Base-by-base conservation (phyloP, 1,140 invertebrate genomes). In the Drosophila nannoptera region DNA sequence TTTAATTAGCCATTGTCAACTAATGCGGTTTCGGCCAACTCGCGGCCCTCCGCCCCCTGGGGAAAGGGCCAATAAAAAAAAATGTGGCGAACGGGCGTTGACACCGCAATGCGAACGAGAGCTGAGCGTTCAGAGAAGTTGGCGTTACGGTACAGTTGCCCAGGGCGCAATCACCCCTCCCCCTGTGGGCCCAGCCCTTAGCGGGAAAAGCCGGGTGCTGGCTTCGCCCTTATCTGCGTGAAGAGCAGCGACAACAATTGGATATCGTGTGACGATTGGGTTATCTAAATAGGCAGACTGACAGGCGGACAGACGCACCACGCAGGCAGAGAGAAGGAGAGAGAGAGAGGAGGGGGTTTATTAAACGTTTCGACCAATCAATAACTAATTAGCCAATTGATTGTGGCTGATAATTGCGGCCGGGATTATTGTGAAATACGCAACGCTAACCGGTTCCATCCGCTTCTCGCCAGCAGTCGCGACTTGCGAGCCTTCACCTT, bases 301-400 rank as follows among this genome's bases (percentile, higher is more conserved):
- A 22, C 22, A 22, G 22, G 3, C 22, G 22, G 22, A 22, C 22
- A 22, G 22, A 22, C 22, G 22, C 1, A 22, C 22, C 22, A 22
- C 22, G 22, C 22, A 22, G 22, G 22, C 1, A 3, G 22, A 22
- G 22, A 22, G 22, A 22, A 3, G 3, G 22, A 22, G 66, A 58
- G 43, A 40, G 35, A 59, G 50, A 36, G 42, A 69, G 62, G 38
- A n/a, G 60, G 59, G 45, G 52, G n/a, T 36, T 40, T 33, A 32
- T 31, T 58, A 73, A 74, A 59, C 69, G 69, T 65, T 84, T 80
- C 59, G 52, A 6, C 73, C 64, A 78, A 84, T 84, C 80, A 80
- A 71, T 86, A 84, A 74, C 81, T 76, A 84, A 84, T 83, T 84
- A 83, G 80, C 46, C 45, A 70, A 43, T 76, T 75, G 67, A 75